Percentiles rank a stretch among this genome's conserved stretches.
Evolutionary conservation across 2,797 vertebrate species (phyloP).

Genomic region (Rhyacichthys aspro): DNA sequence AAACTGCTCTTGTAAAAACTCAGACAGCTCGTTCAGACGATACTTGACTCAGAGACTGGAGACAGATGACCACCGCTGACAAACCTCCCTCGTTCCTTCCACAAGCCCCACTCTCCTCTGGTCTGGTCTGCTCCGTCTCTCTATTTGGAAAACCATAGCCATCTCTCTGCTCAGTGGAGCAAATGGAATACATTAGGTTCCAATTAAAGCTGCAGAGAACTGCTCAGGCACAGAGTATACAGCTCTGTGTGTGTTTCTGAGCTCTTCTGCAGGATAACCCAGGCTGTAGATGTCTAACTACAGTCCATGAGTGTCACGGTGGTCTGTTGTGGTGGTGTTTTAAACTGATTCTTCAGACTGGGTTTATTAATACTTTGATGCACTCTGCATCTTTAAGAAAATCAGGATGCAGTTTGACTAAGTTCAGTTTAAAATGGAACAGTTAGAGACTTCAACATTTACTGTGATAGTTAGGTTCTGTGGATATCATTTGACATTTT

Average conservation of each 20-base stretch:
- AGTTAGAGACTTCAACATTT: no score
- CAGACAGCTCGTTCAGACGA: slow-evolving; percentile 54
- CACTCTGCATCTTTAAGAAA: no score
- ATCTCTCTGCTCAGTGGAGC: slow-evolving; percentile 72
- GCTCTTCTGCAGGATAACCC: slow-evolving; percentile 1
- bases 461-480: no score
- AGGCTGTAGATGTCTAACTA: no score
- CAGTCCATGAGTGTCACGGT: neutral
- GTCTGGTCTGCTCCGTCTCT: slow-evolving; percentile 10
- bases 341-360: no score
- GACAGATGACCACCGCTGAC: slow-evolving; percentile 52
- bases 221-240: slow-evolving; percentile 52
- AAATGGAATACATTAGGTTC: slow-evolving; percentile 80
- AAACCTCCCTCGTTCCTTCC: slow-evolving; percentile 47
- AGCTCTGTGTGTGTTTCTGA: slow-evolving; percentile 24
- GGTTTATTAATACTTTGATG: no score
- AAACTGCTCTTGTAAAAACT: slow-evolving; percentile 59
- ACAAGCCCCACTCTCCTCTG: slow-evolving; percentile 4
- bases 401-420: no score
- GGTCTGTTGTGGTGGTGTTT: no score
- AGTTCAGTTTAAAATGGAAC: no score
- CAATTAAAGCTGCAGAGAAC: slow-evolving; percentile 72
- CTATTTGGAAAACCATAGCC: slow-evolving; percentile 52
- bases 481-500: no score
- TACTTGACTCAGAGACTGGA: slow-evolving; percentile 29